Base-by-base conservation (phyloP, 2,888 invertebrate species). In the Zaprionus lineosus region DNA sequence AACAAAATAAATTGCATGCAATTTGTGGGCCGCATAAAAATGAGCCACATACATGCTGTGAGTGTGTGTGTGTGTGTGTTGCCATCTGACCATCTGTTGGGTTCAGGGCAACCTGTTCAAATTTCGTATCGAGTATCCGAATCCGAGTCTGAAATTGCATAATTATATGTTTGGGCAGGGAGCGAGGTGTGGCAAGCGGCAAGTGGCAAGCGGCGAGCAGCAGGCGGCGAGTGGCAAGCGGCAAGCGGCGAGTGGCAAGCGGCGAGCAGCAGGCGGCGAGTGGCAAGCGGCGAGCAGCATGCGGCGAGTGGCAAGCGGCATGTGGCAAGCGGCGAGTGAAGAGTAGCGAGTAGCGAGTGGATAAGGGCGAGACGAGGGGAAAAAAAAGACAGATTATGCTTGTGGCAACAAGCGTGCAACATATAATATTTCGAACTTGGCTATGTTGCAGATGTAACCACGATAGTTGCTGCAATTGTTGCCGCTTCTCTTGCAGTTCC, bases 1-100 rank as follows among this genome's bases (percentile, higher is more conserved):
- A 77, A 82, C 82, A 37, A 77, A 82, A 77, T 82, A 77, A 82
- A 77, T 77, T 77, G 78, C 63, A 78, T 77, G 75, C 77, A 82
- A 77, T 77, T 77, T 77, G 76, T 74, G 76, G 61, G 56, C 47
- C 58, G 82, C 78, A 77, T 77, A 72, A 82, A 77, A 82, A 72
- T 77, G 82, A 77, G 78, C 41, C 56, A 72, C 68, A 69, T 57
- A 62, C 61, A 77, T 60, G 50, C 16, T 21, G 43, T n/a, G n/a
- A n/a, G n/a, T n/a, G n/a, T n/a, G n/a, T n/a, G n/a, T n/a, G n/a
- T n/a, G n/a, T n/a, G n/a, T n/a, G n/a, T n/a, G n/a, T n/a, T n/a
- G 51, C 43, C 48, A 37, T 36, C 46, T 37, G 40, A 9, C 15
- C 14, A 33, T 34, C 16, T 52, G 59, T 14, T 60, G 50, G 46